Evolutionary conservation across 2,888 invertebrate genomes (phyloP), one percentile per base, ranked within the genome.

Genomic region (Oscheius sp.): DNA sequence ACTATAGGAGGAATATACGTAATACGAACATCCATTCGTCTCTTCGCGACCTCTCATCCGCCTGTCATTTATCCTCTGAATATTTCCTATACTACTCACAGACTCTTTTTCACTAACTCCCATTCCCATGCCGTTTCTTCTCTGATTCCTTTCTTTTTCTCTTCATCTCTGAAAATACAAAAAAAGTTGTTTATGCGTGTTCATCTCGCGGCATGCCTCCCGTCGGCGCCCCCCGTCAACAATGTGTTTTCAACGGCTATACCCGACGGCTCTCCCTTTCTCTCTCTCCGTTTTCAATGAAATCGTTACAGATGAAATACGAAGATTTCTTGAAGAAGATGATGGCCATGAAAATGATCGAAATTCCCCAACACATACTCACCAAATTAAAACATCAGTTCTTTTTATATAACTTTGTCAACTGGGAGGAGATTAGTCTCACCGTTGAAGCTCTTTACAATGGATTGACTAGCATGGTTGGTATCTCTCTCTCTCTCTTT

Each of bases 161-260:
- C n/a, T n/a, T n/a, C n/a, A 41, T 41, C 41, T n/a, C 51, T 33
- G 33, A 54, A 54, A 54, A 54, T 54, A 54, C 33, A 17, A 33
- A 54, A 54, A 54, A 54, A 54, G 33, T 54, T 54, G 54, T 54
- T 54, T 32, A 54, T 54, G 54, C 17, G 54, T 51, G 51, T 51
- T 8, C 51, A 12, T 20, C 6, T 17, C 51, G 51, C 49, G 30
- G 51, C 28, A 12, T 28, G 47, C 22, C 12, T 12, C 2, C n/a
- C 12, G 47, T 22, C 47, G 47, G n/a, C n/a, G n/a, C n/a, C n/a
- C n/a, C n/a, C n/a, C n/a, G n/a, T 47, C 47, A 47, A 47, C 47
- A 47, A 47, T 14, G 47, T 47, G 47, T 47, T 24, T 12, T 47
- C 47, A 47, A 20, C 24, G 12, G 12, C 47, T 24, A 24, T 20